A percentile compares a stretch with the other conserved stretches of the same genome.
Evolutionary conservation across 2,888 invertebrate genomes (phyloP).

Genomic region (Gymnoscelis rufifasciata): DNA sequence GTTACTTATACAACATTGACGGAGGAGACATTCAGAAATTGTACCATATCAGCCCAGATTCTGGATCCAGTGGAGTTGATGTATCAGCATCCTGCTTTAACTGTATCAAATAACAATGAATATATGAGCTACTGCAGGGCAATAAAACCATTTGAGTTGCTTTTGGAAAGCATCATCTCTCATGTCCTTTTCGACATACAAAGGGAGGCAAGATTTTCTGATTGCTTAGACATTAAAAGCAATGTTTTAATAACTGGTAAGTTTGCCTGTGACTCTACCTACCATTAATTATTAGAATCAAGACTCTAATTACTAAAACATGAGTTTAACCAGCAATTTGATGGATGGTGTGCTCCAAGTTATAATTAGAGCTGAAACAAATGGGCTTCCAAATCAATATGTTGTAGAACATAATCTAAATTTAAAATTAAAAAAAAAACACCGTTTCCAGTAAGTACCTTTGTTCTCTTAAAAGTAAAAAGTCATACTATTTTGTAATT

Average conservation of each 20-base stretch:
- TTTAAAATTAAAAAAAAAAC: too few species aligned
- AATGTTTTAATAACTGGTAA: slow-evolving; percentile 67
- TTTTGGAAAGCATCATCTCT: slow-evolving; percentile 52
- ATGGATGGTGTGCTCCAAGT: too few species aligned
- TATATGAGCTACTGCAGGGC: slow-evolving; percentile 68
- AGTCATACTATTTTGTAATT: too few species aligned
- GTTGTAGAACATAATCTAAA: too few species aligned
- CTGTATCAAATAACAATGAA: slow-evolving; percentile 54
- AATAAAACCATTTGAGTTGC: slow-evolving; percentile 69
- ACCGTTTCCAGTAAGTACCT: too few species aligned
- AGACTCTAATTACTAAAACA: neutral
- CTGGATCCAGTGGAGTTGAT: slow-evolving; percentile 49
- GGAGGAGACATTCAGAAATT: slow-evolving; percentile 72
- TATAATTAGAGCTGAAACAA: too few species aligned
- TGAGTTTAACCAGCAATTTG: too few species aligned
- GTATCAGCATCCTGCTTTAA: slow-evolving; percentile 38
- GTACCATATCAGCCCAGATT: slow-evolving; percentile 64
- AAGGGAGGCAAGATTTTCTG: slow-evolving; percentile 54
- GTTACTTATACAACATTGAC: slow-evolving; percentile 70
- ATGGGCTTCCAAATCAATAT: neutral
- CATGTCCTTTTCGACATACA: slow-evolving; percentile 66
- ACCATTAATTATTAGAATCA: too few species aligned
- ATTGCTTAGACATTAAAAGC: slow-evolving; percentile 60
- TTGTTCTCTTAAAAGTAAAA: too few species aligned
- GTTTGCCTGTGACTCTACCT: slow-evolving; percentile 14